Percentiles rank a stretch among this genome's conserved stretches.
Evolutionary conservation across 2,888 invertebrate genomes (phyloP).

Genomic region (Limnephilus auricula): DNA sequence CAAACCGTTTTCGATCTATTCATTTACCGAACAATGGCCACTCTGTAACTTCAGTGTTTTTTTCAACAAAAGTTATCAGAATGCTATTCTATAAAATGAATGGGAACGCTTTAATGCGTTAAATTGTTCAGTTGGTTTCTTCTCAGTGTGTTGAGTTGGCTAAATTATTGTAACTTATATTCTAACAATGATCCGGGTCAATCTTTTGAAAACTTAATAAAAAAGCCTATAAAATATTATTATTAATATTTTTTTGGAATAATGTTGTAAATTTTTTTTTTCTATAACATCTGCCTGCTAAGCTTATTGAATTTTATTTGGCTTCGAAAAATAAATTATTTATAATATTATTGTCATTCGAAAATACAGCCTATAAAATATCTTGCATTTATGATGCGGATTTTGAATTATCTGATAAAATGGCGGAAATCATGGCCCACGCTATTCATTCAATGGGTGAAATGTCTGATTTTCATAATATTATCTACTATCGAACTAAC

Average conservation of each 20-base stretch:
- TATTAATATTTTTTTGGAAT: background rate
- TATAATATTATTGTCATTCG: too few relatives aligned
- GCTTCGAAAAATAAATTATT: background rate
- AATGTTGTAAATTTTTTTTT: background rate
- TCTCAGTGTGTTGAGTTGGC: background rate
- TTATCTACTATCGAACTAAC: background rate
- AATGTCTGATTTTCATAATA: background rate
- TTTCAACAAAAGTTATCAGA: background rate
- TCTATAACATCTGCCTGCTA: background rate
- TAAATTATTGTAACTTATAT: background rate
- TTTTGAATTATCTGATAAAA: background rate
- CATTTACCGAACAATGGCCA: background rate
- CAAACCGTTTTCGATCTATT: slow-evolving; percentile 3
- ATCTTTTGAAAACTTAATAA: background rate
- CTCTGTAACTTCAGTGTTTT: background rate
- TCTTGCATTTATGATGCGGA: background rate
- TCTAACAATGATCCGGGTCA: background rate
- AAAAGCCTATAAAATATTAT: background rate
- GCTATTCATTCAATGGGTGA: background rate
- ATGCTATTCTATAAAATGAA: background rate
- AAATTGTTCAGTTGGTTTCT: background rate
- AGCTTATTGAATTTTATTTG: background rate
- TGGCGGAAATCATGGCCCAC: too few relatives aligned
- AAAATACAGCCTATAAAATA: background rate
- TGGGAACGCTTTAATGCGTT: background rate